Base-by-base conservation (phyloP, 2,888 invertebrate genomes). In the Smittia aterrima region DNA sequence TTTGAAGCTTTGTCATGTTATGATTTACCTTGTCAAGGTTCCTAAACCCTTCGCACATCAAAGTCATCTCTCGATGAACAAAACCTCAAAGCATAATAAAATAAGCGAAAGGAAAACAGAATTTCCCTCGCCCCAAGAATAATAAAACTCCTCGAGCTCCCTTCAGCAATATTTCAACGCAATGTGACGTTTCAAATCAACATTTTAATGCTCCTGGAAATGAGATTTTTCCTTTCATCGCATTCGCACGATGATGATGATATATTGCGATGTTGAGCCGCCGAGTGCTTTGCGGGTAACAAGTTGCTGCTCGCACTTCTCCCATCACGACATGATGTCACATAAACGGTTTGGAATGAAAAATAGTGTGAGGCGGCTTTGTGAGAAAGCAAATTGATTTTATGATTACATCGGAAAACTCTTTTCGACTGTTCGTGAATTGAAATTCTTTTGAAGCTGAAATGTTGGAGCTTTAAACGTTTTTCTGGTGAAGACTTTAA, bases 231-330 rank as follows among this genome's bases (percentile, higher is more conserved):
- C 47, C 18, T 47, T 53, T 20, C 47, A 22, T 9, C 58, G 58
- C 20, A 9, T 20, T 9, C 24, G 58, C 22, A n/a, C 53, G 53
- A 47, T 70, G 47, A 70, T 54, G 70, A 70, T 70, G 70, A 70
- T 70, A 27, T 70, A 70, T 70, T 70, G 27, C 25, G 20, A 20
- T 41, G 13, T 16, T 32, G n/a, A 32, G 32, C 4, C 27, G 32
- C 32, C 32, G 66, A 66, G 20, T 67, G 67, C 41, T 40, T 66
- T 22, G 64, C 67, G 22, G 32, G 67, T 67, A 67, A 67, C 47
- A 67, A 67, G 41, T 67, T 67, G 67, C 47, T 22, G 41, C 67
- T 67, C 20, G 16, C n/a, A 27, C 66, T 38, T 32, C 38, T 32
- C 11, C n/a, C 47, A 6, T n/a, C 11, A 6, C 47, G 11, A 11